phyloP scores from a whole-genome alignment of 2,113 vertebrate species.

The Platysteira castanea region DNA sequence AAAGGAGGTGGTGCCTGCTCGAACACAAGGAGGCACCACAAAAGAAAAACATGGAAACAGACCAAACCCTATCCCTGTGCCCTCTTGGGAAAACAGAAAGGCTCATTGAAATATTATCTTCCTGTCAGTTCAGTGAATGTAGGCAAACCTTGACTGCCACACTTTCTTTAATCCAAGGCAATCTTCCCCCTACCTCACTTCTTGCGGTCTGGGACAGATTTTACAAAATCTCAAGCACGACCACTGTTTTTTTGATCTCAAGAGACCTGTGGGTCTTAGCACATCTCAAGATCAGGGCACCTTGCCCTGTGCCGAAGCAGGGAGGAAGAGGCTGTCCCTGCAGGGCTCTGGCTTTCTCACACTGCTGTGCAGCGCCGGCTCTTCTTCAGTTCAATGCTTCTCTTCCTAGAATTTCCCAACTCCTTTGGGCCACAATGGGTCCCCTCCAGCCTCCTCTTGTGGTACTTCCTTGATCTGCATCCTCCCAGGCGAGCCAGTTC shows the following conservation, averaged over 20 bases:
- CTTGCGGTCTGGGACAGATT: neutral
- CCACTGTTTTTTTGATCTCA: neutral
- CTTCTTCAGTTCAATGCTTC: neutral
- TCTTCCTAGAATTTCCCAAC: neutral
- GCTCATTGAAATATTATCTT: neutral
- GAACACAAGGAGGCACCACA: neutral
- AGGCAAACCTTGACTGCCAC: neutral
- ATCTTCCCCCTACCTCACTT: neutral
- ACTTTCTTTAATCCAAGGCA: neutral
- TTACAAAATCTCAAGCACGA: neutral
- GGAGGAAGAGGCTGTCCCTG: neutral
- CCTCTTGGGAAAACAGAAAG: neutral
- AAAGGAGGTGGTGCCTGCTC: neutral
- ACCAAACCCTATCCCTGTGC: neutral
- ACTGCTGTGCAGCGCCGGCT: neutral
- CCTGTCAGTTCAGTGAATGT: neutral
- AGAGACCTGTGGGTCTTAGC: neutral
- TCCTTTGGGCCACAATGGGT: neutral
- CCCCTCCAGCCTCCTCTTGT: neutral
- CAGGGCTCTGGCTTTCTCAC: neutral
- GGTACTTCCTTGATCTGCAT: neutral
- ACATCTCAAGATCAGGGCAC: neutral
- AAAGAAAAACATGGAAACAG: neutral
- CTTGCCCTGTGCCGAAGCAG: neutral
- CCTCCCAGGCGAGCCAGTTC: neutral